A percentile compares a stretch with the other conserved stretches of the same genome.
Conservation (phyloP, 2,888 invertebrate genomes). For the Euspilapteryx auroguttella region DNA sequence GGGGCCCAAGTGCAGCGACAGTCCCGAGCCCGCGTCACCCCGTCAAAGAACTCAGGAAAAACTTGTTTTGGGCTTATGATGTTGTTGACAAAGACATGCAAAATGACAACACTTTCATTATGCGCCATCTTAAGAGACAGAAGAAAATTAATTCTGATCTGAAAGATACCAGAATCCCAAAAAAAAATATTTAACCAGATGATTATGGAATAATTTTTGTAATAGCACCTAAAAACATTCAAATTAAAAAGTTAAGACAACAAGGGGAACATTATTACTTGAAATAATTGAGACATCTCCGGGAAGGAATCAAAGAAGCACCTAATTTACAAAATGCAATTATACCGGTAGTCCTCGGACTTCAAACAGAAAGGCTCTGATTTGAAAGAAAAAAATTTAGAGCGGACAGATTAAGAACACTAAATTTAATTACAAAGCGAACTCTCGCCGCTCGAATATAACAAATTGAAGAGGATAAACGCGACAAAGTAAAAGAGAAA, state of each 20-base stretch:
- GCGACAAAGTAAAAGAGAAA: slow-evolving; percentile 61
- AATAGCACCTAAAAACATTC: slow-evolving; percentile 1
- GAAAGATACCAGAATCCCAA: too few relatives aligned
- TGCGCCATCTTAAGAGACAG: too few relatives aligned
- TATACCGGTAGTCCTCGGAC: slow-evolving; percentile 34
- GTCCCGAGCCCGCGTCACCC: slow-evolving; percentile 6
- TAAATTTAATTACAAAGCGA: slow-evolving; percentile 59
- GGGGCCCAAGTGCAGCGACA: slow-evolving; percentile 11
- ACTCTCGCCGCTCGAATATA: slow-evolving; percentile 34
- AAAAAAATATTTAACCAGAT: too few relatives aligned
- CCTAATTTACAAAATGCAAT: slow-evolving; percentile 56
- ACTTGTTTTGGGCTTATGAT: slow-evolving; percentile 15
- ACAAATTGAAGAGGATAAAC: slow-evolving; percentile 59
- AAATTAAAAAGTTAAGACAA: slow-evolving; percentile 5
- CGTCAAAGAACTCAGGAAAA: slow-evolving; percentile 19
- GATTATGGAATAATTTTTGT: slow-evolving; percentile 3
- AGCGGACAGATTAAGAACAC: slow-evolving; percentile 53
- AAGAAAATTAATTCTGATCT: too few relatives aligned
- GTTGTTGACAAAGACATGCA: not conserved
- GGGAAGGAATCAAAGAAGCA: slow-evolving; percentile 31
- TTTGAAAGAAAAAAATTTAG: slow-evolving; percentile 26
- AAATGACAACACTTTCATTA: too few relatives aligned
- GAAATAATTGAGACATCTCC: slow-evolving; percentile 16
- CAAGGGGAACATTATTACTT: slow-evolving; percentile 28
- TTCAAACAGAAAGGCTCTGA: slow-evolving; percentile 11